Base-by-base conservation (phyloP, 2,113 vertebrate genomes). In the Empidonax alnorum region DNA sequence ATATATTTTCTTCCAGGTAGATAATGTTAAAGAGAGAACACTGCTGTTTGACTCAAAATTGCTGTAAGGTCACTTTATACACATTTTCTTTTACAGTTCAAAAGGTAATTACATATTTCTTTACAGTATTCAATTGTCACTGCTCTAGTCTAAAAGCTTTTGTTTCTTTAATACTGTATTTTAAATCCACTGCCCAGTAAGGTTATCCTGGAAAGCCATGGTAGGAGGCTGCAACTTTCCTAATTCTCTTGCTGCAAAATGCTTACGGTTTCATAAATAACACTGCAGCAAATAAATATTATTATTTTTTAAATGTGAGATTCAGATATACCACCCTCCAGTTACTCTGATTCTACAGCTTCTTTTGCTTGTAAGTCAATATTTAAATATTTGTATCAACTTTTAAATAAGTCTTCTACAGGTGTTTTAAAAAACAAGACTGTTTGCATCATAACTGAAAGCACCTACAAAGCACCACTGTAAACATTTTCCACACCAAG, bases 401-500 rank as follows among this genome's bases (percentile, higher is more conserved):
- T 90, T 94, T 46, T 47, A 72, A 66, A 61, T 28, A 71, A n/a
- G 10, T 49, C 22, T 84, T 81, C 92, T 33, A 94, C 88, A 93
- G 88, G 66, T 94, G 83, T 78, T 93, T 79, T 52, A 47, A 63
- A 89, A 95, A 77, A 20, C 53, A 67, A 83, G 68, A 77, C 9
- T 82, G 55, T 73, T 87, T 86, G 66, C 86, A 79, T 87, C 56
- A 41, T 79, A 91, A 95, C 19, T 82, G 55, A 84, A 95, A 92
- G 80, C 71, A 97, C 93, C 94, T 95, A 96, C 89, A 95, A 69
- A 84, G 84, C 53, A 95, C 62, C 87, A 96, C 95, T 94, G 94
- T 71, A 78, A 92, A 93, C 31, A 77, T 94, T 93, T 97, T 96
- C 93, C 92, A 95, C 3, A 2, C 53, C 80, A 94, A 93, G 94